Conservation (phyloP, 1,140 invertebrate species). For the Drosophila orena region DNA sequence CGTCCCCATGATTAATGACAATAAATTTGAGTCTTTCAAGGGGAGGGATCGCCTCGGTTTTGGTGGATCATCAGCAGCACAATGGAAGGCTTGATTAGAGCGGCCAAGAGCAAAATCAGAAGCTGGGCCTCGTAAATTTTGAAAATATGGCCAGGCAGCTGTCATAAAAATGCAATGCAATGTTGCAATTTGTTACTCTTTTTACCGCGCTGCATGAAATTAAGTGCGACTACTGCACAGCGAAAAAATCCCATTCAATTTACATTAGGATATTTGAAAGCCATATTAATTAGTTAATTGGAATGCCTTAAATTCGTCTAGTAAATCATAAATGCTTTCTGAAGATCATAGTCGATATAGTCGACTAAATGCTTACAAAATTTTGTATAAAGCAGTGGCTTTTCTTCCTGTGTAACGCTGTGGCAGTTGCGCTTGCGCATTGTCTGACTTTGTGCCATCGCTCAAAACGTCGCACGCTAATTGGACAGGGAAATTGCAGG, state of each 20-base stretch:
- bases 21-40: slow-evolving; percentile 72
- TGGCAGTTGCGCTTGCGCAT: slow-evolving; percentile 67
- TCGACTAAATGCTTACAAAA: not conserved
- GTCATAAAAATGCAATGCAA: slow-evolving; percentile 77
- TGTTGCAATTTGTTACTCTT: slow-evolving; percentile 72
- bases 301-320: not conserved
- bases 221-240: slow-evolving; percentile 40
- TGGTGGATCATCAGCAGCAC: slow-evolving; percentile 45
- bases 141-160: slow-evolving; percentile 69
- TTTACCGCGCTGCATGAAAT: slow-evolving; percentile 49
- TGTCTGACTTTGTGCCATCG: slow-evolving; percentile 78
- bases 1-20: slow-evolving; percentile 78
- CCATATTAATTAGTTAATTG: too few species aligned
- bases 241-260: not conserved
- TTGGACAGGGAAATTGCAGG: slow-evolving; percentile 77
- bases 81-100: slow-evolving; percentile 72
- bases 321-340: too few species aligned
- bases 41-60: slow-evolving; percentile 13
- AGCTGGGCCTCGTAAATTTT: slow-evolving; percentile 64
- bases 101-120: slow-evolving; percentile 31
- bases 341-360: too few species aligned
- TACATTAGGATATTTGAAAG: too few species aligned
- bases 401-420: not conserved
- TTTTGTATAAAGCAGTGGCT: too few species aligned
- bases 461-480: slow-evolving; percentile 82